Conservation (phyloP, 2,888 invertebrate genomes). For the Neria commutata region DNA sequence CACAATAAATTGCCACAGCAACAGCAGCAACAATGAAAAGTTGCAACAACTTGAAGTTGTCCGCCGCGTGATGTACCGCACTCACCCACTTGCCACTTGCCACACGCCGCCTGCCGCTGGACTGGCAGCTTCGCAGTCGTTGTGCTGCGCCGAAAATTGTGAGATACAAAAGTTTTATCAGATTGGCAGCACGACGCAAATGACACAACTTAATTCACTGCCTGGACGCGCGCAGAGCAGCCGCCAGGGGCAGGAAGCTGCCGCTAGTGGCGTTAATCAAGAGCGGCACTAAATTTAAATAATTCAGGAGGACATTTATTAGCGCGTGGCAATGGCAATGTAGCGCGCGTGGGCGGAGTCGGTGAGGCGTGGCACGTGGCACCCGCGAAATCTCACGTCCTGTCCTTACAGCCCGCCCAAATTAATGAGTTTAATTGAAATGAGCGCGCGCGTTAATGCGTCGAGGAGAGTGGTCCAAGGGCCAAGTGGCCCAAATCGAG, state of each 20-base stretch:
- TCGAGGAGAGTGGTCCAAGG: too few relatives aligned
- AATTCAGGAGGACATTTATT: not conserved
- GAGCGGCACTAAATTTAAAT: constrained; percentile 11
- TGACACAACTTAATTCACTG: constrained; percentile 9
- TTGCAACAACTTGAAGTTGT: not conserved
- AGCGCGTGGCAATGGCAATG: not conserved
- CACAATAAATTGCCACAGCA: constrained; percentile 27
- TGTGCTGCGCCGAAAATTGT: not conserved
- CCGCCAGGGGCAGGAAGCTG: not conserved
- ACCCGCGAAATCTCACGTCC: not conserved
- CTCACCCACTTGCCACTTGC: not conserved
- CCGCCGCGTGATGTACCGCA: constrained; percentile 1
- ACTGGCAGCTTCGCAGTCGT: too few relatives aligned
- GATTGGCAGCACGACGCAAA: constrained; percentile 20
- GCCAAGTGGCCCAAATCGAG: not conserved
- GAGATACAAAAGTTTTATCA: constrained; percentile 9
- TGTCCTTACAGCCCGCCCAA: too few relatives aligned
- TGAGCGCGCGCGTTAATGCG: too few relatives aligned
- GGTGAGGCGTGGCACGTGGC: not conserved
- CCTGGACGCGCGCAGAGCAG: not conserved
- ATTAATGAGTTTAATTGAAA: not conserved
- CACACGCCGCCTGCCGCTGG: too few relatives aligned
- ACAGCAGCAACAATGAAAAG: not conserved
- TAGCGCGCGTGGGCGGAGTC: not conserved
- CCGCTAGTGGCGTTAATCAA: constrained; percentile 9